Conservation (phyloP, 2,797 vertebrate genomes). For the Xerus rutilus region DNA sequence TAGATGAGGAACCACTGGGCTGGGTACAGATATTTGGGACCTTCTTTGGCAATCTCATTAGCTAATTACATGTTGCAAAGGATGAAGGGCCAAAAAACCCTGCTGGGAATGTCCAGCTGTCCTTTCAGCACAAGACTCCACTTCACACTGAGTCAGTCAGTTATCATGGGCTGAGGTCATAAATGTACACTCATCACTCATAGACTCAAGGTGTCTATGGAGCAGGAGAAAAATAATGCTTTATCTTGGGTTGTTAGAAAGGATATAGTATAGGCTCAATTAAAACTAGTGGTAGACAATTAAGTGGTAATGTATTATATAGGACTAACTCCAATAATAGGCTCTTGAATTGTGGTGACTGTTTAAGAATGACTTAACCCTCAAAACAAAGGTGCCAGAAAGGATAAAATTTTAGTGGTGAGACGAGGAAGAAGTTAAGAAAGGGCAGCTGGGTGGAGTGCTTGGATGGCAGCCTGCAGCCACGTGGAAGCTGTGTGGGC, state of each 20-base stretch:
- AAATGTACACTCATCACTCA: too few species aligned
- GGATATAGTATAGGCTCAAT: not conserved
- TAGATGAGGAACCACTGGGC: not conserved
- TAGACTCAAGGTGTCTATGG: not conserved
- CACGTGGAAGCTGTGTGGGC: rapidly evolving
- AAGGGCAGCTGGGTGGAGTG: not conserved
- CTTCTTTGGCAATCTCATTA: not conserved
- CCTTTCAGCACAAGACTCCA: not conserved
- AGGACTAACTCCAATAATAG: not conserved
- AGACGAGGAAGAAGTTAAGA: not conserved
- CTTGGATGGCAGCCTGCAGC: rapidly evolving
- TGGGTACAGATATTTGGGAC: not conserved
- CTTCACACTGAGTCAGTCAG: not conserved
- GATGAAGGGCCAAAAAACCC: not conserved
- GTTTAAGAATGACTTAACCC: not conserved
- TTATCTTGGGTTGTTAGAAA: not conserved
- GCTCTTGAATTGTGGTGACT: not conserved
- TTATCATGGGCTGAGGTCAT: not conserved
- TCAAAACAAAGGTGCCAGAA: not conserved
- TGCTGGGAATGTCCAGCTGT: not conserved
- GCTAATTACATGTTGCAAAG: not conserved
- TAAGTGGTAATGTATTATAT: too few species aligned
- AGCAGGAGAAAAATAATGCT: not conserved
- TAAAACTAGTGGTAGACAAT: not conserved
- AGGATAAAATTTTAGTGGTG: not conserved